phyloP scores from a whole-genome alignment of 2,888 invertebrate species.

The Ferrisia virgata region DNA sequence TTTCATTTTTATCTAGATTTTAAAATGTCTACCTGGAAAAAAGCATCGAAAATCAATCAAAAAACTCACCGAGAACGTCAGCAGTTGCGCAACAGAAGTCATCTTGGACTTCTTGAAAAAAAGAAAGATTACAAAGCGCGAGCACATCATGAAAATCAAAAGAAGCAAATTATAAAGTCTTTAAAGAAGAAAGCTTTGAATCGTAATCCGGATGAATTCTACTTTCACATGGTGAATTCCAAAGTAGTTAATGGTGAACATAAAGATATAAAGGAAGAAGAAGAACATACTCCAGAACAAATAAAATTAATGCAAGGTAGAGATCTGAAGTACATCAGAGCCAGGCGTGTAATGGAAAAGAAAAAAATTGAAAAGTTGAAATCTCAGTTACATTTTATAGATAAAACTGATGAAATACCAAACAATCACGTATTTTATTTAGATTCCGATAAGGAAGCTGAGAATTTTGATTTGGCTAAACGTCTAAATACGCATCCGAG shows the following conservation, averaged over 20 bases:
- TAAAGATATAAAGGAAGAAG: constrained; percentile 57
- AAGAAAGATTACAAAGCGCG: constrained; percentile 82
- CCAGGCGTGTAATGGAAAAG: constrained; percentile 78
- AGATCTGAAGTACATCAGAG: constrained; percentile 83
- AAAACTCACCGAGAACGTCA: constrained; percentile 81
- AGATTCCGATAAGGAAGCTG: constrained; percentile 62
- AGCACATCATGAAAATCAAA: constrained; percentile 75
- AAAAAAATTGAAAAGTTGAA: constrained; percentile 74
- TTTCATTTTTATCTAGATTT: too few relatives aligned
- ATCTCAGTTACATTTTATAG: constrained; percentile 76
- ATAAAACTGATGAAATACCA: constrained; percentile 63
- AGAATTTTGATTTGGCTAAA: constrained; percentile 66
- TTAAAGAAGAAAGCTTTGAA: constrained; percentile 80
- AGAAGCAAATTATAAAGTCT: constrained; percentile 75
- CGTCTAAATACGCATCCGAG: constrained; percentile 72
- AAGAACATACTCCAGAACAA: constrained; percentile 79
- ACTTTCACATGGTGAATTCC: constrained; percentile 94
- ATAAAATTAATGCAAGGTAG: constrained; percentile 81
- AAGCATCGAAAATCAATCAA: constrained; percentile 79
- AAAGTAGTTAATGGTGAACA: constrained; percentile 61
- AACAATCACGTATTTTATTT: constrained; percentile 82
- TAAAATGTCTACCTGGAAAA: constrained; percentile 84
- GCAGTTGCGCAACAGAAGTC: constrained; percentile 72
- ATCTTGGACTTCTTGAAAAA: constrained; percentile 80
- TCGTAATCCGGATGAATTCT: constrained; percentile 97